Evolutionary conservation across 2,888 invertebrate genomes (phyloP).

Genomic region (Dynastes maya): DNA sequence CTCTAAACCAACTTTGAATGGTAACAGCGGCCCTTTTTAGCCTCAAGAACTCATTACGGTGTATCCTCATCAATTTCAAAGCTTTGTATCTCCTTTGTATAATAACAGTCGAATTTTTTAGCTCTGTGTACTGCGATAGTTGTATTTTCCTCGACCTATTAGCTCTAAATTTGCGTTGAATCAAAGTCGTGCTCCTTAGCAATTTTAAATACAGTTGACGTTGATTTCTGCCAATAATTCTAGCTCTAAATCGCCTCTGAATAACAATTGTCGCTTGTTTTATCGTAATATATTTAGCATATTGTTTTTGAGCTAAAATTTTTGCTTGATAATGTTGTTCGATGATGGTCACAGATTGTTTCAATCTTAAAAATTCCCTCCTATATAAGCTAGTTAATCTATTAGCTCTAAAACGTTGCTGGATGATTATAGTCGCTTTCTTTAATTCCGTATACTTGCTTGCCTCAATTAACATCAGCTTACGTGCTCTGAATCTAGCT

Average conservation of each 20-base stretch:
- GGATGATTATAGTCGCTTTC: conserved; percentile 51
- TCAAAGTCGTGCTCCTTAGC: neutral
- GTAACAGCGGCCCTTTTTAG: conserved; percentile 63
- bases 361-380: conserved; percentile 15
- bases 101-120: conserved; percentile 67
- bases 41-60: conserved; percentile 62
- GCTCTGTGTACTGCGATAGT: conserved; percentile 40
- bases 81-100: conserved; percentile 74
- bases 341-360: conserved; percentile 64
- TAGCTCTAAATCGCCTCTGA: conserved; percentile 57
- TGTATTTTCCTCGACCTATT: conserved; percentile 55
- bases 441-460: conserved; percentile 56
- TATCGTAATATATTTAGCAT: conserved; percentile 55
- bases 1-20: conserved; percentile 64
- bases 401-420: conserved; percentile 35
- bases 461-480: conserved; percentile 57
- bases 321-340: conserved; percentile 66
- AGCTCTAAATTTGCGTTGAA: conserved; percentile 54
- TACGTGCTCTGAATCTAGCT: conserved; percentile 63
- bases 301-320: conserved; percentile 50
- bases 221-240: conserved; percentile 34
- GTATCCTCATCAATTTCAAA: conserved; percentile 55
- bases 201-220: neutral
- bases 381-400: neutral
- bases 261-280: conserved; percentile 55